These are phyloP conservation scores for Habroteleia sp. DNA, from an alignment of 2,888 invertebrate genomes.

Conservation along the genomic window DNA sequence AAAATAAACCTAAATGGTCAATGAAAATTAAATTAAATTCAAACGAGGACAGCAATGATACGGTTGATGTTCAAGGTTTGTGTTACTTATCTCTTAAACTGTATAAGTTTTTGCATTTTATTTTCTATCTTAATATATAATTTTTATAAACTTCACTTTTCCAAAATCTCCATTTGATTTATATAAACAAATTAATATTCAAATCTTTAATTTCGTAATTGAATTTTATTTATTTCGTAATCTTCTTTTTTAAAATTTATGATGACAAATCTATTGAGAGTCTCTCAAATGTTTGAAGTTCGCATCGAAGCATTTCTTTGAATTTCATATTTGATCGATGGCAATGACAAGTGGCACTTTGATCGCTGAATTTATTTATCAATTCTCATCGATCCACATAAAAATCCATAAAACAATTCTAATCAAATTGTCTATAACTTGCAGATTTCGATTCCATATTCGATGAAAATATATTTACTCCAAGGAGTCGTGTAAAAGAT, in stretches of 20 bases:
- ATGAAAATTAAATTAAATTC: slow-evolving; percentile 41
- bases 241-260: slow-evolving; percentile 17
- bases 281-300: slow-evolving; percentile 24
- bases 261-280: slow-evolving; percentile 38
- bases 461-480: slow-evolving; percentile 28
- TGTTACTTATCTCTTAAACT: neutral
- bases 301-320: neutral
- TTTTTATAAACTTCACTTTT: no score
- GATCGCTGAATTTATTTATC: slow-evolving; percentile 58
- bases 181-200: no score
- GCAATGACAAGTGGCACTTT: slow-evolving; percentile 51
- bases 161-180: no score
- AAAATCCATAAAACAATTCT: slow-evolving; percentile 1
- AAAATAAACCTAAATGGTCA: slow-evolving; percentile 57
- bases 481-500: neutral
- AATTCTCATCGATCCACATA: no score
- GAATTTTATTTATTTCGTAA: no score
- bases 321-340: slow-evolving; percentile 32
- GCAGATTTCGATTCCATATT: neutral
- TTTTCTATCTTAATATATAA: neutral
- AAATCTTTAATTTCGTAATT: no score
- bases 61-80: neutral
- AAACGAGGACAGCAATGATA: slow-evolving; percentile 8
- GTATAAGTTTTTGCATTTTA: no score
- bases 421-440: neutral